Conservation (phyloP, 1,140 invertebrate genomes). For the Chrysoperla carnea region DNA sequence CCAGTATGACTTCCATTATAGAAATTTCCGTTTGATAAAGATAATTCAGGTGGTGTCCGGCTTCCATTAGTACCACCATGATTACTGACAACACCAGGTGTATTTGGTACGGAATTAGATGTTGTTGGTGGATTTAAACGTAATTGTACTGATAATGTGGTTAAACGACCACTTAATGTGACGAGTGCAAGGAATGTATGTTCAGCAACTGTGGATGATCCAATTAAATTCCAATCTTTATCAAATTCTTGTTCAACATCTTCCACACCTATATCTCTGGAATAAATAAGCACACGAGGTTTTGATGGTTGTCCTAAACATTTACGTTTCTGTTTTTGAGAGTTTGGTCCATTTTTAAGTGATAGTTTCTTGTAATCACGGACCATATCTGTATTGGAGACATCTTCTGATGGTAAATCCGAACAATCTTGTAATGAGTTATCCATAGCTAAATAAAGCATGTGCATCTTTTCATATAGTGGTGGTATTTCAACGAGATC, state of each 20-base stretch:
- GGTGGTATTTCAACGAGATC: constrained; percentile 25
- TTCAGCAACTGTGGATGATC: constrained; percentile 35
- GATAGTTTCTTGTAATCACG: constrained; percentile 65
- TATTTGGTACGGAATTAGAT: background rate
- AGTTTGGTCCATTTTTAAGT: constrained; percentile 26
- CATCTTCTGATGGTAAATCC: constrained; percentile 43
- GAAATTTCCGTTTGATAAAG: background rate
- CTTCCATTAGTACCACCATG: background rate
- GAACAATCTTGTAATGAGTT: constrained; percentile 63
- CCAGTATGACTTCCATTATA: background rate
- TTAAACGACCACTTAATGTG: constrained; percentile 39
- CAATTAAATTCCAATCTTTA: constrained; percentile 47
- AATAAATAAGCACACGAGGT: constrained; percentile 38
- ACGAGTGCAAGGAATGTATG: constrained; percentile 47
- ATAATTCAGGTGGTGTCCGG: background rate
- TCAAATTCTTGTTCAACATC: constrained; percentile 33
- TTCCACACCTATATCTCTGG: constrained; percentile 33
- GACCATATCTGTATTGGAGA: constrained; percentile 55
- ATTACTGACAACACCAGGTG: background rate
- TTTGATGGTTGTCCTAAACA: constrained; percentile 35
- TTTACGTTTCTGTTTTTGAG: constrained; percentile 25
- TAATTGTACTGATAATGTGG: constrained; percentile 42
- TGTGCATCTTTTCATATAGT: constrained; percentile 42
- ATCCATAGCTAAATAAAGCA: constrained; percentile 57
- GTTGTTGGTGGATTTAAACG: constrained; percentile 15